Evolutionary conservation across 2,888 invertebrate genomes (phyloP), one percentile per base, ranked within the genome.

Genomic region (Spicauda simplicius): DNA sequence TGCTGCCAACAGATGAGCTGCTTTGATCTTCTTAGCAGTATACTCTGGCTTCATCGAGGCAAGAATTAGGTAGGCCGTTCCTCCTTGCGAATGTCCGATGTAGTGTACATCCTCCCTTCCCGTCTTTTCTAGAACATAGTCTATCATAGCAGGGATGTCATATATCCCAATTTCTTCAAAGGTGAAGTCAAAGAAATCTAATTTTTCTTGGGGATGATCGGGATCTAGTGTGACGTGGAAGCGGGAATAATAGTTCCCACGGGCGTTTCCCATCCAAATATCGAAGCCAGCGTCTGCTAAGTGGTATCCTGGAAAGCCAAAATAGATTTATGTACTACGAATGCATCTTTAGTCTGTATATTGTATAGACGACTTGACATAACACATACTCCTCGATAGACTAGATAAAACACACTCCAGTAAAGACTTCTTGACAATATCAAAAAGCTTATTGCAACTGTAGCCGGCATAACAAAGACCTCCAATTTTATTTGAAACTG

Each of bases 241-340:
- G 30, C 94, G 93, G 0, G 96, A 95, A 82, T 96, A 96, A 0
- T 91, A 94, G 81, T 96, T 97, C 2, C 98, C 98, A 66, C 98
- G 91, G 12, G 95, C 94, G 83, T 98, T 98, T 0, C 97, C 97
- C 79, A 98, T 79, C 98, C 98, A 98, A 0, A 96, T 95, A 77
- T 96, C 96, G 74, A 95, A 96, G 0, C 96, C 96, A 18, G 88
- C 87, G 72, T 96, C 95, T 0, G 95, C 94, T 55, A 96, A 90
- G 79, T 95, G 93, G 87, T 94, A 96, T 74, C 87, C 97, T 97
- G 76, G 0, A 73, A 78, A 67, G n/a, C 14, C 19, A 25, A 55
- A 14, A 1, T 14, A 30, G 2, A 33, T 33, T 45, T 45, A 3
- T 12, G 10, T n/a, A 45, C 1, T 45, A 14, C 1, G 4, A n/a